Conservation (phyloP, 2,113 vertebrate genomes). For the Labeo catla region DNA sequence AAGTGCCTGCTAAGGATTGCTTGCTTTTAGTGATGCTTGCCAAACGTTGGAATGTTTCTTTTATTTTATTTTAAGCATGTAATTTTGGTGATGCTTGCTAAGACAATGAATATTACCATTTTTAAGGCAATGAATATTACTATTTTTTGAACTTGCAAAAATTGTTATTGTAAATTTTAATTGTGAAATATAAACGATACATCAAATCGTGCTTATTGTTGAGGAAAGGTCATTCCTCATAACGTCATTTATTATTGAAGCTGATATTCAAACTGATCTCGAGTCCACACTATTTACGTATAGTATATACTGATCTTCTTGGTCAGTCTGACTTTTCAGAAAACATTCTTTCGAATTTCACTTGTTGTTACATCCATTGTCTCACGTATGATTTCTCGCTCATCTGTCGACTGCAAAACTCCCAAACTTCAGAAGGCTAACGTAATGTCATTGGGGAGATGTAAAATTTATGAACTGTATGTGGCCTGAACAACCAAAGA, state of each 20-base stretch:
- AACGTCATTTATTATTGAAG: background rate
- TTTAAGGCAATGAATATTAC: background rate
- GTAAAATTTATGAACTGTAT: conserved; percentile 3
- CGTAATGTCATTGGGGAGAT: background rate
- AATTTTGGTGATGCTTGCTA: background rate
- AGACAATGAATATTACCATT: background rate
- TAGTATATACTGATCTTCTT: background rate
- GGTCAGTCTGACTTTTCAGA: background rate
- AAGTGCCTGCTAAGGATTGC: too few species aligned
- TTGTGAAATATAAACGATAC: background rate
- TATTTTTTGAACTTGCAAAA: background rate
- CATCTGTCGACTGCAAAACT: background rate
- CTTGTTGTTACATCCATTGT: background rate
- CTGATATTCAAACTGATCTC: background rate
- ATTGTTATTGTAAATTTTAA: background rate
- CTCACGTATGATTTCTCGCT: background rate
- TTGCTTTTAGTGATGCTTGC: too few species aligned
- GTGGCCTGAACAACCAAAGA: conserved; percentile 9
- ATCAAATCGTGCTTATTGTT: background rate
- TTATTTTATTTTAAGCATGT: background rate
- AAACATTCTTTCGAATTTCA: background rate
- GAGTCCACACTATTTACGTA: background rate
- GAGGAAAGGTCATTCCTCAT: background rate
- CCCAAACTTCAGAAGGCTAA: conserved; percentile 3
- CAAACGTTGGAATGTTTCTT: background rate